A percentile compares a stretch with the other conserved stretches of the same genome.
phyloP scores from a whole-genome alignment of 2,113 vertebrate genomes.

The Amazona vittata region DNA sequence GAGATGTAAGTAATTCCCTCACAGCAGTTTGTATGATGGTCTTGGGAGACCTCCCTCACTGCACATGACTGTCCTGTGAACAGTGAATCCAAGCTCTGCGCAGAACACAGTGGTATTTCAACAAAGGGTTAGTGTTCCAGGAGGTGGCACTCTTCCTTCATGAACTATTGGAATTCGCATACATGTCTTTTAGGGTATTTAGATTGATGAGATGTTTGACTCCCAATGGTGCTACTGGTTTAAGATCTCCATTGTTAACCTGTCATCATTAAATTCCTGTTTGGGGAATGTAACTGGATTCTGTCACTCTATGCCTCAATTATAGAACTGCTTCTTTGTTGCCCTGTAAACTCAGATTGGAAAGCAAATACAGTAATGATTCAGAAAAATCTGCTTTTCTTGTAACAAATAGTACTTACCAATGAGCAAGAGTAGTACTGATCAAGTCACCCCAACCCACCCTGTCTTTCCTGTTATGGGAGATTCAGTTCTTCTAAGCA shows the following conservation, averaged over 20 bases:
- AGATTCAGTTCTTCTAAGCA: not conserved
- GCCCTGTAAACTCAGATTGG: conserved; percentile 10
- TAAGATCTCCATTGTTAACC: conserved; percentile 7
- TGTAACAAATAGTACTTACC: conserved; percentile 1
- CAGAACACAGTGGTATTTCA: not conserved
- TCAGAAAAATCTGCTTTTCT: conserved; percentile 23
- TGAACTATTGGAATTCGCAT: not conserved
- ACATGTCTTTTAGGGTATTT: not conserved
- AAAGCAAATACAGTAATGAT: conserved; percentile 1
- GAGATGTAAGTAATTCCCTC: conserved; percentile 82
- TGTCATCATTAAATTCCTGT: not conserved
- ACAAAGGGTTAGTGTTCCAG: not conserved
- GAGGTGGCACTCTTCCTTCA: conserved; percentile 63
- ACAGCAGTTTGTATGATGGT: not conserved
- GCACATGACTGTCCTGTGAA: not conserved
- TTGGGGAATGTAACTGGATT: conserved; percentile 12
- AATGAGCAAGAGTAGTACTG: not conserved
- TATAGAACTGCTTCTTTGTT: not conserved
- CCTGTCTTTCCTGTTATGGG: not conserved
- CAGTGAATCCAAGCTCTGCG: not conserved
- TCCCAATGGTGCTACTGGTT: not conserved
- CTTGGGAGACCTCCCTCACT: not conserved
- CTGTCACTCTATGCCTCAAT: not conserved
- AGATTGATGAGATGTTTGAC: not conserved
- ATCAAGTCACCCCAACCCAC: conserved; percentile 23